A percentile compares a stretch with the other conserved stretches of the same genome.
These are phyloP conservation scores for Drosophila borealis DNA, from an alignment of 2,888 invertebrate genomes.

Conservation along the genomic window DNA sequence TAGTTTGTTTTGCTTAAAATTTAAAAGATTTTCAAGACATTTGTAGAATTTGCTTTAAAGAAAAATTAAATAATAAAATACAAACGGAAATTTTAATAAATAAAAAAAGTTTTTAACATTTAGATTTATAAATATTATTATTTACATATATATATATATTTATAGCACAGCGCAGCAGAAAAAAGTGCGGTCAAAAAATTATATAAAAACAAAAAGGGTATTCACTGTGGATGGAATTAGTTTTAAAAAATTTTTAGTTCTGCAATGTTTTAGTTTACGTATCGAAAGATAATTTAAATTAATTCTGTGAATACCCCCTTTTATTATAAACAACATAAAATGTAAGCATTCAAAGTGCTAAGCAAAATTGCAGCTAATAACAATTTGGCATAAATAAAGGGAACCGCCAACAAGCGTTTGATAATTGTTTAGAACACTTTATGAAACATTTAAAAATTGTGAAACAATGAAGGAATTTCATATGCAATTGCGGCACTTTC, in stretches of 20 bases:
- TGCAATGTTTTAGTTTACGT: background rate
- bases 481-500: slow-evolving; percentile 24
- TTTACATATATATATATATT: slow-evolving; percentile 40
- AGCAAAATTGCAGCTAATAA: slow-evolving; percentile 16
- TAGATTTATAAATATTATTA: slow-evolving; percentile 31
- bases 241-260: background rate
- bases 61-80: slow-evolving; percentile 27
- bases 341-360: slow-evolving; percentile 12
- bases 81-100: slow-evolving; percentile 14
- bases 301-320: slow-evolving; percentile 27
- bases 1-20: slow-evolving; percentile 23
- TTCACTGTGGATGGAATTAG: slow-evolving; percentile 6
- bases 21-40: slow-evolving; percentile 17
- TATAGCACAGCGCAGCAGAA: slow-evolving; percentile 22
- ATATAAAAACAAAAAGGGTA: slow-evolving; percentile 1
- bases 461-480: slow-evolving; percentile 28
- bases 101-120: slow-evolving; percentile 17
- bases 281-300: too few species aligned
- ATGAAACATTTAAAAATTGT: slow-evolving; percentile 23
- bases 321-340: slow-evolving; percentile 12
- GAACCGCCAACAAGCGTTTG: slow-evolving; percentile 39
- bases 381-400: slow-evolving; percentile 20
- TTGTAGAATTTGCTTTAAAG: slow-evolving; percentile 17
- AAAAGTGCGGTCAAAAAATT: slow-evolving; percentile 29
- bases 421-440: slow-evolving; percentile 22